Conservation (phyloP, 2,113 vertebrate genomes). For the Mungos mungo region DNA sequence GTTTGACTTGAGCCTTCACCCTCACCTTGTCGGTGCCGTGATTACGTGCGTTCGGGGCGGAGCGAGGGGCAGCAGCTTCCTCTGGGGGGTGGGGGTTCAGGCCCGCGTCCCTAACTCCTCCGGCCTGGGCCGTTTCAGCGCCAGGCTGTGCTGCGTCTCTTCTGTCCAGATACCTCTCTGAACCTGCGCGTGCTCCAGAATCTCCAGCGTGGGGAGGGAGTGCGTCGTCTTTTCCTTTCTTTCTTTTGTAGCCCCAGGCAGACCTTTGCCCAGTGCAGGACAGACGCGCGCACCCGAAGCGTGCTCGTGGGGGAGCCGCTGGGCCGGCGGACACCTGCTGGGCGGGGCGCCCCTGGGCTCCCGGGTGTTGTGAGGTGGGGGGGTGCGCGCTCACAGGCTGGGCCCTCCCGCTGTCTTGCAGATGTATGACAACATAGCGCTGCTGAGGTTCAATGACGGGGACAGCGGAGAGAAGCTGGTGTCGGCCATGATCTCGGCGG, state of each 20-base stretch:
- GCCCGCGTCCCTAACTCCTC: neutral
- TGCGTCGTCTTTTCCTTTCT: neutral
- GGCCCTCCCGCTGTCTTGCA: conserved; percentile 63
- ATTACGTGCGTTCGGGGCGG: neutral
- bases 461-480: conserved; percentile 86
- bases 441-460: conserved; percentile 88
- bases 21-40: neutral
- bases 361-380: neutral
- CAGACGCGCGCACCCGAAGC: fast-evolving
- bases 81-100: neutral
- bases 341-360: neutral
- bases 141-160: fast-evolving
- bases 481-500: conserved; percentile 94
- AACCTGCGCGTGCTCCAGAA: neutral
- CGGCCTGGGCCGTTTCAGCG: neutral
- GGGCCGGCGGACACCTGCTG: fast-evolving
- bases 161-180: neutral
- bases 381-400: neutral
- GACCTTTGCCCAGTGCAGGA: neutral
- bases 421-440: conserved; percentile 98
- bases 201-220: neutral
- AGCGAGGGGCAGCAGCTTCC: neutral
- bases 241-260: neutral
- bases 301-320: fast-evolving
- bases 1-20: neutral